phyloP scores from a whole-genome alignment of 2,797 vertebrate species.

The Thalassophryne amazonica region DNA sequence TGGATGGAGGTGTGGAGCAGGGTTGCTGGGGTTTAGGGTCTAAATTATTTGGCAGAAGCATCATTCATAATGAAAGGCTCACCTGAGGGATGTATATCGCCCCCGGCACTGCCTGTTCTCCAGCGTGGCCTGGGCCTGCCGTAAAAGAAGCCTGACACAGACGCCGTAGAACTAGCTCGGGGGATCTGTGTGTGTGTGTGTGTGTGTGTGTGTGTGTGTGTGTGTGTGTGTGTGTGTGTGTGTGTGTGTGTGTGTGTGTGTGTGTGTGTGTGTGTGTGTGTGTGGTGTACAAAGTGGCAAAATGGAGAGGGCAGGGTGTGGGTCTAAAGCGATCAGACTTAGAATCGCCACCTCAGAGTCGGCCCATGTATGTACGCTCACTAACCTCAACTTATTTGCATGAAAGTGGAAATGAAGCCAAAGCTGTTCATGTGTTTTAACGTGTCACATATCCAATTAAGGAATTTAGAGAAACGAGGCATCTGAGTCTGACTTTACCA shows the following conservation, averaged over 20 bases:
- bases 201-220: constrained; percentile 5
- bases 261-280: too few species aligned
- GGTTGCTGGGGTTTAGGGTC: constrained; percentile 57
- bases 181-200: constrained; percentile 30
- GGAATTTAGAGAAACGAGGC: constrained; percentile 43
- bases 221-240: constrained; percentile 7
- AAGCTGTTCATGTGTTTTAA: too few species aligned
- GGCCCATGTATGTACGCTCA: too few species aligned
- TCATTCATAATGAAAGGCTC: constrained; percentile 85
- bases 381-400: too few species aligned
- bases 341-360: too few species aligned
- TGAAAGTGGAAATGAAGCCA: constrained; percentile 6
- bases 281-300: too few species aligned
- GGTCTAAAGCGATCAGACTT: too few species aligned
- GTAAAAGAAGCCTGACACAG: constrained; percentile 55
- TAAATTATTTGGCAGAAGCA: constrained; percentile 85
- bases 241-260: too few species aligned
- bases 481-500: too few species aligned
- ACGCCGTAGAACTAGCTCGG: constrained; percentile 22
- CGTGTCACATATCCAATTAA: constrained; percentile 59
- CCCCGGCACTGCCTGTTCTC: constrained; percentile 75
- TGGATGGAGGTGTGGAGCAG: constrained; percentile 22
- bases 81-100: constrained; percentile 83
- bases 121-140: constrained; percentile 41
- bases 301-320: too few species aligned